Evolutionary conservation across 2,888 invertebrate species (phyloP), one percentile per base, ranked within the genome.

Genomic region (Eumerus sabulonum): DNA sequence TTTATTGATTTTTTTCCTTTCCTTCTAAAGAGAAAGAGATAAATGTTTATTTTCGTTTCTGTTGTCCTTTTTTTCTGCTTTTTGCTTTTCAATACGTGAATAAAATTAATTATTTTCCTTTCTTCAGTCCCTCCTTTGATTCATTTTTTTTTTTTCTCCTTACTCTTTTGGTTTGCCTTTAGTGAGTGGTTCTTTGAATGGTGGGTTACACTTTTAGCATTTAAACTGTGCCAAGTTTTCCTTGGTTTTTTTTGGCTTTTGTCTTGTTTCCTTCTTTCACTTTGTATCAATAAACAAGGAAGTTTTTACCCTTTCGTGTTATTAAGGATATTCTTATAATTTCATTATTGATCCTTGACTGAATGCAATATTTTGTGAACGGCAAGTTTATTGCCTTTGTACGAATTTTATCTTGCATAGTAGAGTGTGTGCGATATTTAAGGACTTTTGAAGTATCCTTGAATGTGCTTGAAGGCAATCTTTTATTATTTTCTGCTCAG

Each of bases 311-410:
- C 44, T 51, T 44, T 51, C 45, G 63, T 38, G 50, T 45, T 57
- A 64, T 72, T 72, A 72, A 64, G 64, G 72, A 64, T 64, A 59
- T 72, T 72, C 72, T 72, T 59, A 64, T 72, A 72, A 72, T 72
- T 64, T 64, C 72, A 72, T 72, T 72, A 72, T 72, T 72, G 72
- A 72, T 72, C 72, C 72, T 72, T 72, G 72, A 64, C 57, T 72
- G 63, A 64, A 63, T 57, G 72, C 64, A 64, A 72, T 72, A 64
- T 72, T 72, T 72, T 56, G 64, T 50, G 57, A 57, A 72, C 70
- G 62, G 62, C 72, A 72, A 72, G 72, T 59, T 64, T 64, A 64
- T 13, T 19, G 27, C 16, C 14, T 18, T n/a, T 47, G 27, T 27
- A 27, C 27, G 27, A 27, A 27, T 27, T 27, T 27, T 27, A 27